These are phyloP conservation scores for Lepidocyrtinus sp. DNA, from an alignment of 2,888 invertebrate species.

Conservation along the genomic window DNA sequence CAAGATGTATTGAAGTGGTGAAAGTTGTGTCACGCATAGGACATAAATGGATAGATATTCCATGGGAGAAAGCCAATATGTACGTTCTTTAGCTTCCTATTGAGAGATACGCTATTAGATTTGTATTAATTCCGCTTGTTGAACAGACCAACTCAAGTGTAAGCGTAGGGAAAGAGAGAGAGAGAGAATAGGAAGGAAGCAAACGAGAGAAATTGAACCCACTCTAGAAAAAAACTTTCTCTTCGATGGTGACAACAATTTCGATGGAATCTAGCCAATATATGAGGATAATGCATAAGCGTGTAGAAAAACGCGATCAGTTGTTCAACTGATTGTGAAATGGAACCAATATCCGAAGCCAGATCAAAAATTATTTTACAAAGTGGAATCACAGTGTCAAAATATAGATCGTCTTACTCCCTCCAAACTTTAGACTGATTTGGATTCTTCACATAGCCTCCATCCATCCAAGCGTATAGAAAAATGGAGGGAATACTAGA, in stretches of 20 bases:
- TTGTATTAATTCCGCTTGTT: slow-evolving; percentile 61
- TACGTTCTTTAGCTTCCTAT: slow-evolving; percentile 15
- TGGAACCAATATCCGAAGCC: too few relatives aligned
- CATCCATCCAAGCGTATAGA: not conserved
- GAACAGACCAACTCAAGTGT: slow-evolving; percentile 50
- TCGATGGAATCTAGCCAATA: not conserved
- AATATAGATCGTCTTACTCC: too few relatives aligned
- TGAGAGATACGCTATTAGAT: slow-evolving; percentile 55
- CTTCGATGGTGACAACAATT: not conserved
- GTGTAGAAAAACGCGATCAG: too few relatives aligned
- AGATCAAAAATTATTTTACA: too few relatives aligned
- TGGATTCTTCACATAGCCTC: not conserved
- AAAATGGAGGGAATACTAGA: too few relatives aligned
- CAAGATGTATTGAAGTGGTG: slow-evolving; percentile 4
- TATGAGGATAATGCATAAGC: not conserved
- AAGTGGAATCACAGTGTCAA: too few relatives aligned
- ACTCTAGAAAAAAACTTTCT: not conserved
- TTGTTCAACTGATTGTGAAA: too few relatives aligned
- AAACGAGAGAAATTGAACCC: slow-evolving; percentile 23
- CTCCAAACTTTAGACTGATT: too few relatives aligned
- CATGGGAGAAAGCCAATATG: not conserved
- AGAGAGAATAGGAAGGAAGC: slow-evolving; percentile 14
- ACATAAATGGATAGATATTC: too few relatives aligned
- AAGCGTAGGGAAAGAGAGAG: slow-evolving; percentile 18
- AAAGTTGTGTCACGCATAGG: too few relatives aligned